Evolutionary conservation across 2,113 vertebrate species (phyloP), one percentile per base, ranked within the genome.

Genomic region (Erythrocercus mccallii): DNA sequence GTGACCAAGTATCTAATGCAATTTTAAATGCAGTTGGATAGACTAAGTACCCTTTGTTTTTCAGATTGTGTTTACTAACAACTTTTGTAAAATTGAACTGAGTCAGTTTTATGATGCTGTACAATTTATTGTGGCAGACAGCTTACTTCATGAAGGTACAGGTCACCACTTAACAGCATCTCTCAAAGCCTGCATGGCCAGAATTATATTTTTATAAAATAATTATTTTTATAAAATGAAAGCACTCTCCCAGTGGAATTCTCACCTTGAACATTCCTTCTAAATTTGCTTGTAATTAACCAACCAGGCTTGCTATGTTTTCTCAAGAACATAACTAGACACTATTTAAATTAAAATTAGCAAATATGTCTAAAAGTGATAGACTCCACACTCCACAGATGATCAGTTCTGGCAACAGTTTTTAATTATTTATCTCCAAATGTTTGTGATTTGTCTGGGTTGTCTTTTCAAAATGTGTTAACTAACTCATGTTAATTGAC

Each of bases 381-480:
- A 95, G 93, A 86, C 71, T 90, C 85, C 54, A 94, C 87, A 58
- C 57, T 94, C 78, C 79, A 91, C 50, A 93, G 91, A 85, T 93
- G 85, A 95, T 94, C 93, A 93, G 62, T 82, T 82, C 66, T 96
- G 94, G 93, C 92, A 92, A 70, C n/a, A 54, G 12, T 60, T 83
- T 88, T 88, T 81, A 71, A 90, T 47, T 27, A 93, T 81, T 94
- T 88, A 54, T 95, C 76, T 94, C 88, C 82, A 93, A 96, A 88
- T 92, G 93, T 94, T 90, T 95, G 50, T 86, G 74, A 58, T 93
- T 82, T 82, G 38, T 74, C 95, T 88, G 78, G 73, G 48, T 70
- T 96, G 93, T 86, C 82, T 86, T 95, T 96, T 83, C 72, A 90
- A 93, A 93, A 88, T 24, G 47, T 92, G 81, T 77, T 90, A 81